Conservation (phyloP, 2,888 invertebrate genomes). For the Drosophila hawaiiensis region DNA sequence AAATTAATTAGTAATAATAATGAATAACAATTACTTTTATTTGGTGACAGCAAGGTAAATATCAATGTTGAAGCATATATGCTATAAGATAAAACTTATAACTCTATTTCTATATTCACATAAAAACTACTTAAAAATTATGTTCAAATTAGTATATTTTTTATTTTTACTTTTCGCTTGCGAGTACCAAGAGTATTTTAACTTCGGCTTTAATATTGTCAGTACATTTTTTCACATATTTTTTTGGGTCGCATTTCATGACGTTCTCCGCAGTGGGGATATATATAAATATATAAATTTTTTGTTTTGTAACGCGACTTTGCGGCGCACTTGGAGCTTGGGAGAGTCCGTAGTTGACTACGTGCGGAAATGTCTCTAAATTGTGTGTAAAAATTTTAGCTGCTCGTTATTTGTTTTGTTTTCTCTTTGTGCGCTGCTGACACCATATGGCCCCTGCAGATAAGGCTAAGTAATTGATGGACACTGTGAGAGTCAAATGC, state of each 20-base stretch:
- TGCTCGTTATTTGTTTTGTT: constrained; percentile 53
- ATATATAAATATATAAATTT: constrained; percentile 26
- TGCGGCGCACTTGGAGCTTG: constrained; percentile 57
- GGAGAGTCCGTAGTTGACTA: constrained; percentile 43
- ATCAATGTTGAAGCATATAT: background rate
- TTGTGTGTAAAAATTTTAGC: constrained; percentile 76
- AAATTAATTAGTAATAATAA: background rate
- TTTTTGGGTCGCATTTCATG: constrained; percentile 57
- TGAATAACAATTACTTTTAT: background rate
- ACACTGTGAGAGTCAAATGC: constrained; percentile 54
- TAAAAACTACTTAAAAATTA: background rate
- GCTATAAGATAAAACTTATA: background rate
- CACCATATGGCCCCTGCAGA: constrained; percentile 76
- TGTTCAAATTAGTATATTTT: background rate
- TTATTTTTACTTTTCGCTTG: background rate
- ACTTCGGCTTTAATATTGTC: constrained; percentile 1
- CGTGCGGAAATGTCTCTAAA: constrained; percentile 81
- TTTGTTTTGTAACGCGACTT: constrained; percentile 49
- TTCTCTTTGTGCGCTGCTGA: constrained; percentile 34
- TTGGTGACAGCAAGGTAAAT: background rate
- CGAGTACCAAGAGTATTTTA: constrained; percentile 19
- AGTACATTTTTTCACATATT: constrained; percentile 19
- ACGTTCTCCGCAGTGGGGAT: constrained; percentile 61
- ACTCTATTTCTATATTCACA: background rate
- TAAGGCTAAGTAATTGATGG: constrained; percentile 78